Base-by-base conservation (phyloP, 2,113 vertebrate species). In the Otus sunia region DNA sequence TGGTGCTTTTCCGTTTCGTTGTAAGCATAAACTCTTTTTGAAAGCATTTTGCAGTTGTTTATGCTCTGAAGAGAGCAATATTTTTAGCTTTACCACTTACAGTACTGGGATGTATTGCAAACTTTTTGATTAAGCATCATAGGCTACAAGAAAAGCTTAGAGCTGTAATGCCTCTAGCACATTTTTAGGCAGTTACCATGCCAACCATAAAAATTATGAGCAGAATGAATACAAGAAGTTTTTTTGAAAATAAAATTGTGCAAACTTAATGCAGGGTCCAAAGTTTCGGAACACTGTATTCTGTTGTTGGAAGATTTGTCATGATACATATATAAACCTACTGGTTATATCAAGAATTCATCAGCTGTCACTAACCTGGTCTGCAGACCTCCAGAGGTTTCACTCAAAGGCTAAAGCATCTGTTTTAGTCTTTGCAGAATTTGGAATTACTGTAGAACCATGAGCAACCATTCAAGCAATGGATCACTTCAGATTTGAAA, bases 91-190 rank as follows among this genome's bases (percentile, higher is more conserved):
- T 90, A 77, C 80, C 93, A 91, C 96, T 97, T 97, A 95, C 55
- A 96, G 90, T 93, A 95, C 90, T 86, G 95, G 92, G 86, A 96
- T 93, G 91, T 96, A 97, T 96, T 96, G 96, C 95, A 97, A 97
- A 97, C 95, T 97, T 97, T 97, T 97, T 97, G 95, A 97, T 97
- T 97, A 97, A 97, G 94, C 91, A 95, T 92, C 87, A 69, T 77
- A 94, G 84, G 50, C 83, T 96, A 93, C 92, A 97, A 93, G 96
- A 95, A 97, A 93, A 96, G 92, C 97, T 96, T 88, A 90, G 94
- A 92, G 93, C 89, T 95, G 79, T 95, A 97, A 92, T 96, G 95
- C 87, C 67, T 96, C 53, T 67, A 94, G 89, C 58, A 90, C 97
- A 96, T 96, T 97, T 97, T 97, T 97, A 97, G 95, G 92, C 80